Base-by-base conservation (phyloP, 2,797 vertebrate species). In the Macroramphosus scolopax region DNA sequence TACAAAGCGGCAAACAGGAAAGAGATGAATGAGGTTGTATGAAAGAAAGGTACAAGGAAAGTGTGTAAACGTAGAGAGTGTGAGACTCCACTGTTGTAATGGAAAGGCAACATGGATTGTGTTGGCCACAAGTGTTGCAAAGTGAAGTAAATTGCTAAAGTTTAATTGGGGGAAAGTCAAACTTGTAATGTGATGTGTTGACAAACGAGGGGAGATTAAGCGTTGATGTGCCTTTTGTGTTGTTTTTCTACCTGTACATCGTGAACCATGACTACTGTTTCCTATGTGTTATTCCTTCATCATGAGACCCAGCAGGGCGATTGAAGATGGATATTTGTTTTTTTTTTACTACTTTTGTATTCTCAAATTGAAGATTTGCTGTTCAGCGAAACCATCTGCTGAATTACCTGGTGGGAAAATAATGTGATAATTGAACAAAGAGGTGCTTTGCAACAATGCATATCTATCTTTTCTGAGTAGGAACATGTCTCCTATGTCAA, bases 191-290 rank as follows among this genome's bases (percentile, higher is more conserved):
- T n/a, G n/a, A n/a, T n/a, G n/a, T n/a, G n/a, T n/a, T n/a, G n/a
- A n/a, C n/a, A n/a, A n/a, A n/a, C n/a, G 22, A 15, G 47, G 30
- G 25, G 14, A 25, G 35, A 34, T 53, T n/a, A 52, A 60, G 45
- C 44, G 54, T 2, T 9, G 2, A 36, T 41, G 64, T 64, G 50
- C 41, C 55, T 74, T 71, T 13, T 40, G n/a, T n/a, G n/a, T n/a
- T n/a, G n/a, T n/a, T n/a, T n/a, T n/a, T 51, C 9, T 66, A 18
- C 20, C 9, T 78, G 59, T 82, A 74, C 49, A 77, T 46, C 70
- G 37, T 62, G 49, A 74, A 47, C 54, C 22, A 56, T 39, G 62
- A 78, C 77, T 72, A 72, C 78, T 82, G 75, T 76, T 73, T 41
- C 66, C 18, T 81, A 34, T 54, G 37, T 73, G 68, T 72, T 50